phyloP scores from a whole-genome alignment of 2,797 vertebrate species.

The Eospalax fontanierii region DNA sequence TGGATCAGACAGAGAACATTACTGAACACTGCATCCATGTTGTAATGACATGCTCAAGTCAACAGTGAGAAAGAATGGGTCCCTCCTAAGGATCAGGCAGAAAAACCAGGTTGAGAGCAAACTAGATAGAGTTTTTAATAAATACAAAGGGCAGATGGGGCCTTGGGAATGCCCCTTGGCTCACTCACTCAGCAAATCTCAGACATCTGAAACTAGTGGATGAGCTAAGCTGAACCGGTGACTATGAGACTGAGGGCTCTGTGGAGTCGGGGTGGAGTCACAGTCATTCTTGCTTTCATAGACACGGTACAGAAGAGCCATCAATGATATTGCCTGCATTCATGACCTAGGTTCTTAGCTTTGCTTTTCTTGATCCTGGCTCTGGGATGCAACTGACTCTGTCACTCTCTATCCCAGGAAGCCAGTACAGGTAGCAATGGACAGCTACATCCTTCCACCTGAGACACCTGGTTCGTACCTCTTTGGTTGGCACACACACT shows the following conservation, averaged over 20 bases:
- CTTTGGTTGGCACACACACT: neutral
- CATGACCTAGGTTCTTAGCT: neutral
- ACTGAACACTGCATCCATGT: neutral
- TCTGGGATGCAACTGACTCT: neutral
- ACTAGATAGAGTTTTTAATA: neutral
- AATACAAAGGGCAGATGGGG: slow-evolving; percentile 10
- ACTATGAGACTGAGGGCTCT: neutral
- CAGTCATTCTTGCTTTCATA: neutral
- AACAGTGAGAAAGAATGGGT: neutral
- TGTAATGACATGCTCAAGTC: slow-evolving; percentile 3
- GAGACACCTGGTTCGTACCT: neutral
- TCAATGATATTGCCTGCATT: neutral
- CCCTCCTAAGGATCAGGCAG: neutral
- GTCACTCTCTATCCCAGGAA: neutral
- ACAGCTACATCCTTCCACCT: neutral
- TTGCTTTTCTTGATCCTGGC: neutral
- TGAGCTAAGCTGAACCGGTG: neutral
- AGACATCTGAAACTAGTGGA: neutral
- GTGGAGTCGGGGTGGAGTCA: neutral
- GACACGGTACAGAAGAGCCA: neutral
- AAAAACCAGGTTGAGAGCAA: neutral
- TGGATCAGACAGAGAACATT: neutral
- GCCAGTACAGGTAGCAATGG: neutral
- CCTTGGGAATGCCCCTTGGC: neutral
- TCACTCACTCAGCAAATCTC: neutral